Percentiles rank a stretch among this genome's conserved stretches.
Evolutionary conservation across 2,888 invertebrate genomes (phyloP).

Genomic region (Ormyrus thymus): DNA sequence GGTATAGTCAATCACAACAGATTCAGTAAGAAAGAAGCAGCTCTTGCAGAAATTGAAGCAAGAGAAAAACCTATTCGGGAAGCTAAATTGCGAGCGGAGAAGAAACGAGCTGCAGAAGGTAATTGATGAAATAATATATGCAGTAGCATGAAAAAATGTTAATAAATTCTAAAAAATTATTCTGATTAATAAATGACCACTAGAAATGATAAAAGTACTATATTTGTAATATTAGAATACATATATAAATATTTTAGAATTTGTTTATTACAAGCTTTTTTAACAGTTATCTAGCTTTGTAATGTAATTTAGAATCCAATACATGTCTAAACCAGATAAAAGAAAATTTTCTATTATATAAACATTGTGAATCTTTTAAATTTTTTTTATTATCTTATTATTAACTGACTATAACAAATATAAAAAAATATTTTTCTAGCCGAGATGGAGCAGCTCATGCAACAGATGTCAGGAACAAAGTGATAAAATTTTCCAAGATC

Average conservation of each 20-base stretch:
- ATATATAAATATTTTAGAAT: not conserved
- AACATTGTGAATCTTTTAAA: not conserved
- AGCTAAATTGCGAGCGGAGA: conserved; percentile 84
- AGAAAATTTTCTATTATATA: conserved; percentile 1
- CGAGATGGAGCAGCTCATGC: conserved; percentile 74
- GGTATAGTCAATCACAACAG: conserved; percentile 85
- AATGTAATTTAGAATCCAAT: not conserved
- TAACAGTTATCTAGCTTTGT: not conserved
- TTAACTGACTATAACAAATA: conserved; percentile 20
- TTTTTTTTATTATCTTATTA: conserved; percentile 62
- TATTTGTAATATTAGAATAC: not conserved
- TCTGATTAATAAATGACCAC: too few species aligned
- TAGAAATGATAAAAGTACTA: too few species aligned
- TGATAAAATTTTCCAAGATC: conserved; percentile 65
- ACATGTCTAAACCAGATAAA: not conserved
- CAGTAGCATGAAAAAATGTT: too few species aligned
- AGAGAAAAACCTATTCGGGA: conserved; percentile 83
- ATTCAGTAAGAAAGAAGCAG: conserved; percentile 81
- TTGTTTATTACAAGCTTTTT: not conserved
- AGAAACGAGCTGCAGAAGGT: conserved; percentile 79
- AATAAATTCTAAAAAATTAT: too few species aligned
- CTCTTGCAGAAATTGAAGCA: conserved; percentile 81
- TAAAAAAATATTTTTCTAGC: conserved; percentile 73
- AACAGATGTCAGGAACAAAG: conserved; percentile 72
- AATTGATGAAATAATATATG: not conserved